Percentiles rank a stretch among this genome's conserved stretches.
Evolutionary conservation across 2,888 invertebrate species (phyloP).

Genomic region (Hemistola chrysoprasaria): DNA sequence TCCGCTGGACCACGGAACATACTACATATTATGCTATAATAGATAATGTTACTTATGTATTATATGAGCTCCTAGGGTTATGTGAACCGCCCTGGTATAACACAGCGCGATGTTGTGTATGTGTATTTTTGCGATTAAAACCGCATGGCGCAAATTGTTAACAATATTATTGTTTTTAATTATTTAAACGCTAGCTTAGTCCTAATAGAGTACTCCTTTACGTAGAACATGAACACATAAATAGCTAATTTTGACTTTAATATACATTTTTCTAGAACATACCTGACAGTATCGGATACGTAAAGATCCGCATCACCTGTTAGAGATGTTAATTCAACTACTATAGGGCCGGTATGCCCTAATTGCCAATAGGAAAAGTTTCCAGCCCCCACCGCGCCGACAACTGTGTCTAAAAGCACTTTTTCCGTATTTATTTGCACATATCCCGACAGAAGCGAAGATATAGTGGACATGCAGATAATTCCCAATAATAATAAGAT

Average conservation of each 20-base stretch:
- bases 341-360: constrained; percentile 58
- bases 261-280: constrained; percentile 14
- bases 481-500: constrained; percentile 63
- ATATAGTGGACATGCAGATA: constrained; percentile 60
- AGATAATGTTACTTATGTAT: no score
- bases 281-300: constrained; percentile 66
- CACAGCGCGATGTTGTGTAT: no score
- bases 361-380: constrained; percentile 76
- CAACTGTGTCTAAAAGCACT: constrained; percentile 62
- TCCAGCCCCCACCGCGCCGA: constrained; percentile 62
- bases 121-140: no score
- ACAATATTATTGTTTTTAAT: no score
- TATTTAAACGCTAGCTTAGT: no score
- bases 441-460: constrained; percentile 55
- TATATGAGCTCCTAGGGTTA: no score
- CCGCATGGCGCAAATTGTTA: no score
- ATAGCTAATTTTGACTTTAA: neutral
- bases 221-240: no score
- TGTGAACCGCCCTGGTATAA: no score
- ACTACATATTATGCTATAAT: no score
- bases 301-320: constrained; percentile 72
- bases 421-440: constrained; percentile 53
- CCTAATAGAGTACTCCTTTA: no score
- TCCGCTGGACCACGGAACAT: no score
- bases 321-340: constrained; percentile 62